Base-by-base conservation (phyloP, 2,113 vertebrate species). In the Bagarius yarrelli region DNA sequence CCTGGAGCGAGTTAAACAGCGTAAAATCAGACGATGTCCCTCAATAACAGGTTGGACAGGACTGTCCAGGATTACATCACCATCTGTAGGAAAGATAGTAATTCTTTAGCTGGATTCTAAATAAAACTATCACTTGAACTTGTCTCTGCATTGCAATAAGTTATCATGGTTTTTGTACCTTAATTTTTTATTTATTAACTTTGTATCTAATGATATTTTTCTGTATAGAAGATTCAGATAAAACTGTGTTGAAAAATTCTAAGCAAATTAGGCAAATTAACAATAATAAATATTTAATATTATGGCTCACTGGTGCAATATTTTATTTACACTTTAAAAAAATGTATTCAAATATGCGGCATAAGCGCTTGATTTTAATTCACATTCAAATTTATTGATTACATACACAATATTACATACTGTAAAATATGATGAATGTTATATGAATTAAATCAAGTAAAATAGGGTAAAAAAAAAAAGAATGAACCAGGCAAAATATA, bases 31-130 rank as follows among this genome's bases (percentile, higher is more conserved):
- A 70, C 40, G 40, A 50, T 9, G 0, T 70, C 67, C 67, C 23
- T 50, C 67, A 70, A 15, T 27, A 0, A 70, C 67, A 50, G 67
- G 67, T 18, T 70, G 44, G n/a, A 70, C 67, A 27, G 44, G 67
- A 70, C 44, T 70, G 14, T 70, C 67, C 67, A 70, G 67, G 67
- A 70, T 70, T 44, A 70, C 14, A 70, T 27, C n/a, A 27, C 67
- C 67, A 50, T 50, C 67, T 70, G n/a, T 11, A 52, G n/a, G 14
- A 52, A 27, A 70, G 44, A 47, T 11, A 47, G 5, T 47, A 11
- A 8, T 11, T 59, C n/a, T 59, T n/a, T 25, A 8, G 5, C 3
- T 16, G 15, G 2, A 32, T 2, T 27, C 59, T 61, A 5, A 61
- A 13, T 27, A 27, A 61, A 27, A 27, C 5, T 32, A 18, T 27